phyloP scores from a whole-genome alignment of 2,113 vertebrate genomes.

The Setophaga petechia region DNA sequence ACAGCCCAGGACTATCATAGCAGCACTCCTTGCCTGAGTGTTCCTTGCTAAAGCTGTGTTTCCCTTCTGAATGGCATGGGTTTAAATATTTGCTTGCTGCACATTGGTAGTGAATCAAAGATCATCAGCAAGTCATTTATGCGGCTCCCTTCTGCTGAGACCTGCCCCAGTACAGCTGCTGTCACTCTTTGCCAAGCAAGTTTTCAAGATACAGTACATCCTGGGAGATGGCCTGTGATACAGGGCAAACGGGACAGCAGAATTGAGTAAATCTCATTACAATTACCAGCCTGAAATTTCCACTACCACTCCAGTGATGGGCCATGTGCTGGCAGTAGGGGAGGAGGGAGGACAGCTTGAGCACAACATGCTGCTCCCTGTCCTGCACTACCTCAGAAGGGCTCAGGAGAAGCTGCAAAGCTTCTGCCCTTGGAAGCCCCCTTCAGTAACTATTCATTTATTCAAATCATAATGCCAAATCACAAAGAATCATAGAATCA shows the following conservation, averaged over 20 bases:
- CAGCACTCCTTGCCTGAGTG: not conserved
- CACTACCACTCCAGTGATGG: not conserved
- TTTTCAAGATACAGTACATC: not conserved
- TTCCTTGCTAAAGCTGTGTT: not conserved
- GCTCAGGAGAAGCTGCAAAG: not conserved
- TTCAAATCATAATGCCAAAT: not conserved
- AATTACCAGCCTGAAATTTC: not conserved
- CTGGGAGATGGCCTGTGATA: not conserved
- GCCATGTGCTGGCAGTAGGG: not conserved
- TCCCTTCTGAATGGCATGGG: not conserved
- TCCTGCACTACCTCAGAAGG: fast-evolving
- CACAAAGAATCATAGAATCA: not conserved
- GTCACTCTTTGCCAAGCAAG: not conserved
- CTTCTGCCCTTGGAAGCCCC: not conserved
- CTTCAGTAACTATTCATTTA: not conserved
- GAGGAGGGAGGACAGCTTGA: fast-evolving
- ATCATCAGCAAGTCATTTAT: not conserved
- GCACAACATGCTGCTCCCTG: not conserved
- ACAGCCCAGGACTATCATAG: not conserved
- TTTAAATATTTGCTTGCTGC: conserved; percentile 48
- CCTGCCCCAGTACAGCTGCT: not conserved
- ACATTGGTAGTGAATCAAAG: not conserved
- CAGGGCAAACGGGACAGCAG: fast-evolving
- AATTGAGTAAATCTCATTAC: not conserved
- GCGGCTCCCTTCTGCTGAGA: not conserved